phyloP scores from a whole-genome alignment of 2,888 invertebrate species.

The Lasioglossum marginatum region DNA sequence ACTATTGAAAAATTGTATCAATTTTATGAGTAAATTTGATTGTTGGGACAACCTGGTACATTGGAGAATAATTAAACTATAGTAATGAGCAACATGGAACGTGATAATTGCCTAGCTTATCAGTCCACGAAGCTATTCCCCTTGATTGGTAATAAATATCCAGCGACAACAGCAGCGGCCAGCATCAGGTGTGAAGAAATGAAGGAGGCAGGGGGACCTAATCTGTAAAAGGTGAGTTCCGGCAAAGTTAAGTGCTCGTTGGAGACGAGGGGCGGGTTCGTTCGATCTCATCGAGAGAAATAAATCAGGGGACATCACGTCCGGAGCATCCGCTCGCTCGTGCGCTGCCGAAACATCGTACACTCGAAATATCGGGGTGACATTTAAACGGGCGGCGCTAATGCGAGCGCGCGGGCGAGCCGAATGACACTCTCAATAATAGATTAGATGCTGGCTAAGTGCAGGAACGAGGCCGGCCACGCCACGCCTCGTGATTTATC shows the following conservation, averaged over 20 bases:
- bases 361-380: slow-evolving; percentile 71
- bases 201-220: background rate
- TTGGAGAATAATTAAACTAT: background rate
- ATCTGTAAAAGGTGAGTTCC: slow-evolving; percentile 12
- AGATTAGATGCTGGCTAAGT: slow-evolving; percentile 82
- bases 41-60: background rate
- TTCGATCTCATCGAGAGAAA: slow-evolving; percentile 70
- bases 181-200: slow-evolving; percentile 4
- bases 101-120: background rate
- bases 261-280: slow-evolving; percentile 39
- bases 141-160: background rate
- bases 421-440: slow-evolving; percentile 82
- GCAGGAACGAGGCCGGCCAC: slow-evolving; percentile 69
- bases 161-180: background rate
- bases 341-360: slow-evolving; percentile 28
- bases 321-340: slow-evolving; percentile 36
- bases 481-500: slow-evolving; percentile 78
- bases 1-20: background rate
- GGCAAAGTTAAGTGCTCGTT: slow-evolving; percentile 43
- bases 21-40: background rate
- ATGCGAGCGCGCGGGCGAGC: slow-evolving; percentile 71
- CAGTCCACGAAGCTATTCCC: background rate
- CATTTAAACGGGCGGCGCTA: slow-evolving; percentile 74
- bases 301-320: slow-evolving; percentile 67
- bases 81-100: background rate